phyloP scores from a whole-genome alignment of 2,888 invertebrate species.

The Sinotaia quadrata region DNA sequence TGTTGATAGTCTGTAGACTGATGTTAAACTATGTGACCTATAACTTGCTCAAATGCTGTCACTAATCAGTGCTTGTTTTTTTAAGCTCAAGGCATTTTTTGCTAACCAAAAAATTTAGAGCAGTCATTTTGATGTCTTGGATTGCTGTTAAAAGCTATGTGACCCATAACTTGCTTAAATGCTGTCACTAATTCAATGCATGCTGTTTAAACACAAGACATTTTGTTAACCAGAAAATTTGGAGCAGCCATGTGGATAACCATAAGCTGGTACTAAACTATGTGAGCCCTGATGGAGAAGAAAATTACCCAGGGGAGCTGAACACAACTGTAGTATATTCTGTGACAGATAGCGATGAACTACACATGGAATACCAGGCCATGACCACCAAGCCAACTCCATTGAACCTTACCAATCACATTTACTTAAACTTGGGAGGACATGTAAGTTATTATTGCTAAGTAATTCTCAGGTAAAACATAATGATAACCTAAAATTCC shows the following conservation, averaged over 20 bases:
- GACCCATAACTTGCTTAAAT: too few species aligned
- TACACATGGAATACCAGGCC: conserved; percentile 84
- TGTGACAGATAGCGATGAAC: conserved; percentile 80
- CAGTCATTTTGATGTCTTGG: too few species aligned
- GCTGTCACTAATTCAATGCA: too few species aligned
- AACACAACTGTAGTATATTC: conserved; percentile 81
- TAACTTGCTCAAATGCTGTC: too few species aligned
- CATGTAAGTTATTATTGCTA: conserved; percentile 76
- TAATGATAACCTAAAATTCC: too few species aligned
- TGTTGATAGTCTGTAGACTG: too few species aligned
- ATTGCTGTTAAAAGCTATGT: too few species aligned
- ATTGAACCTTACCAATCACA: conserved; percentile 89
- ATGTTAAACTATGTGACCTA: too few species aligned
- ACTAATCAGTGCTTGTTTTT: too few species aligned
- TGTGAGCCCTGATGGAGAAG: conserved; percentile 82
- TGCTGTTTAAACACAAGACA: neutral
- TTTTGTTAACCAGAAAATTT: conserved; percentile 76
- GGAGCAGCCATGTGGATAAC: conserved; percentile 79
- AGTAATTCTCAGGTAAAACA: neutral
- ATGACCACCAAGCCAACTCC: conserved; percentile 85
- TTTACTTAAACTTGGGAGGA: conserved; percentile 94
- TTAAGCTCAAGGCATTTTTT: too few species aligned
- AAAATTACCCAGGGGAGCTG: conserved; percentile 91
- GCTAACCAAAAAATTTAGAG: too few species aligned
- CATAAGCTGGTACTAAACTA: conserved; percentile 82